phyloP scores from a whole-genome alignment of 1,140 invertebrate genomes.

The Rhopalosiphum padi region DNA sequence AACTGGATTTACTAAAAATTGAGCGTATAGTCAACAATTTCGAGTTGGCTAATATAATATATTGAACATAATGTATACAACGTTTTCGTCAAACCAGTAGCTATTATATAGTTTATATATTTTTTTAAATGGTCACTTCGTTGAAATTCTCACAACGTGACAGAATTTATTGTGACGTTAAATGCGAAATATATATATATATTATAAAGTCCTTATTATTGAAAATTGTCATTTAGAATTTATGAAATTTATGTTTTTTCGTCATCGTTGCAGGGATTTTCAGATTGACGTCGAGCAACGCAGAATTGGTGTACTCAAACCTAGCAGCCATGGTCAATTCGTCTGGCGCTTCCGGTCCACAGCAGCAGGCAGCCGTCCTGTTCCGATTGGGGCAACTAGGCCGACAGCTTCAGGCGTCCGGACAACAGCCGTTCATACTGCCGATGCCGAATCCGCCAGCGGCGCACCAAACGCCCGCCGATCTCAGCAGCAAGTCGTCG shows the following conservation, averaged over 20 bases:
- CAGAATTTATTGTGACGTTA: neutral
- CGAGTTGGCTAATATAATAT: too few relatives aligned
- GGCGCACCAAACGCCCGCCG: slow-evolving; percentile 58
- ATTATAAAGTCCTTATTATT: neutral
- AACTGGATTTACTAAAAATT: too few relatives aligned
- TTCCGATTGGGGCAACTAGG: slow-evolving; percentile 45
- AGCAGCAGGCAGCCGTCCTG: slow-evolving; percentile 44
- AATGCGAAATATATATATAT: neutral
- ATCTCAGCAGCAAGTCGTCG: slow-evolving; percentile 58
- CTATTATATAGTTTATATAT: too few relatives aligned
- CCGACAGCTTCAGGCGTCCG: slow-evolving; percentile 39
- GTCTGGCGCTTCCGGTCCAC: slow-evolving; percentile 10
- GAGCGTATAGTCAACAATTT: too few relatives aligned
- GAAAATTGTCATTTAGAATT: neutral
- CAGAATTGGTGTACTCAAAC: slow-evolving; percentile 53
- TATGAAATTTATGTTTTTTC: neutral
- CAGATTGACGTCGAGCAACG: slow-evolving; percentile 41
- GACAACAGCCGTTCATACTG: slow-evolving; percentile 48
- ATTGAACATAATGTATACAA: neutral
- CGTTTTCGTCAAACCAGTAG: neutral
- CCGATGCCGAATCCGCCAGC: slow-evolving; percentile 56
- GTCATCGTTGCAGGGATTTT: neutral
- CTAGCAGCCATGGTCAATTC: slow-evolving; percentile 53
- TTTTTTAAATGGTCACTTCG: too few relatives aligned
- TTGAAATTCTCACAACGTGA: neutral